Conservation (phyloP, 2,888 invertebrate species). For the Chironomus riparius region DNA sequence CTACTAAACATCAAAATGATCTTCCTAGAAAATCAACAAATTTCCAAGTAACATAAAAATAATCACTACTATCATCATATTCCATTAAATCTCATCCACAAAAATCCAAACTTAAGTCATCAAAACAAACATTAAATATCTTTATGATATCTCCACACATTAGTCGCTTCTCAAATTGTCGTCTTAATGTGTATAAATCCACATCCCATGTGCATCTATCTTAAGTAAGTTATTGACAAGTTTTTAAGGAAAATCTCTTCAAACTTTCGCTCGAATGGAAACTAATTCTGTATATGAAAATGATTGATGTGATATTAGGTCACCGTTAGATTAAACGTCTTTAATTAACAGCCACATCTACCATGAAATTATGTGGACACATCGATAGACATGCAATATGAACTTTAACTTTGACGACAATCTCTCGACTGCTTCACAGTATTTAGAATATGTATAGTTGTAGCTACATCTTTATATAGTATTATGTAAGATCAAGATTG, state of each 20-base stretch:
- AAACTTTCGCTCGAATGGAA: background rate
- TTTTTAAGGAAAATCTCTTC: background rate
- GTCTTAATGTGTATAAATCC: background rate
- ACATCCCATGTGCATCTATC: no score
- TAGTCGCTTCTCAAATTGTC: background rate
- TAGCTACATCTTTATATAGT: background rate
- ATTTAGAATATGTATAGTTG: background rate
- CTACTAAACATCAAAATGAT: no score
- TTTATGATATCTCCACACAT: background rate
- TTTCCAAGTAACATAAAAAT: no score
- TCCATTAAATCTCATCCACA: no score
- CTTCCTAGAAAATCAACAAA: no score
- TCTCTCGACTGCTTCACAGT: background rate
- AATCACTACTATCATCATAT: no score
- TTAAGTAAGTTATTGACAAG: background rate
- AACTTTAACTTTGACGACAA: constrained; percentile 24
- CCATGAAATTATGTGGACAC: no score
- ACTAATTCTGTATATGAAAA: background rate
- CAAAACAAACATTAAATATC: no score
- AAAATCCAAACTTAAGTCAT: no score
- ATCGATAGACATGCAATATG: background rate
- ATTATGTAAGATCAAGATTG: background rate
- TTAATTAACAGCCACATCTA: constrained; percentile 19
- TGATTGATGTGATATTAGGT: constrained; percentile 25
- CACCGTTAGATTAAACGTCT: constrained; percentile 21